A percentile compares a stretch with the other conserved stretches of the same genome.
phyloP scores from a whole-genome alignment of 2,888 invertebrate species.

The Tinea semifulvella region DNA sequence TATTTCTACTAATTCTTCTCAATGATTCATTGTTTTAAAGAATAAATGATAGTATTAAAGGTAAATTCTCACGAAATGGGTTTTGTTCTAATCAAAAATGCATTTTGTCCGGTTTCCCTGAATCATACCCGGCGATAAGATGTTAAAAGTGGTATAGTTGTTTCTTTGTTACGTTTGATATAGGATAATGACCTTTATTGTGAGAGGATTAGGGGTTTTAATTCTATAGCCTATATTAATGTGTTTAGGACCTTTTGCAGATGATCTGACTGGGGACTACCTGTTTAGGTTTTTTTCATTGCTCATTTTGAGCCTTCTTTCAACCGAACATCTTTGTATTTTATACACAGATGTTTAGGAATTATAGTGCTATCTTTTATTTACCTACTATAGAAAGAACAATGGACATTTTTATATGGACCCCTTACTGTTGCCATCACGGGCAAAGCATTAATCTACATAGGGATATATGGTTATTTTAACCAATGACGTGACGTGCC shows the following conservation, averaged over 20 bases:
- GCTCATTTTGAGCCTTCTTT: slow-evolving; percentile 9
- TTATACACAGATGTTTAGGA: no score
- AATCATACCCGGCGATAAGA: slow-evolving; percentile 3
- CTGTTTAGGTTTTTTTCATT: slow-evolving; percentile 4
- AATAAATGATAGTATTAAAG: not conserved
- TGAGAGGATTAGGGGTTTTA: not conserved
- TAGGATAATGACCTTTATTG: not conserved
- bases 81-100: not conserved
- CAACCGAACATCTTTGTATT: no score
- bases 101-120: not conserved
- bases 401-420: no score
- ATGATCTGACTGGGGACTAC: slow-evolving; percentile 1
- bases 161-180: not conserved
- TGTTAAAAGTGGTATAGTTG: not conserved
- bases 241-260: not conserved
- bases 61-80: not conserved
- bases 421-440: no score
- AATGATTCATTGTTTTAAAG: no score
- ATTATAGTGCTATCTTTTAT: no score
- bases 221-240: not conserved
- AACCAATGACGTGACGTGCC: no score
- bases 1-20: no score
- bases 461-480: no score
- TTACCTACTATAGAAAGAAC: no score
- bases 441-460: no score